phyloP scores from a whole-genome alignment of 2,113 vertebrate genomes.

The Esox niger region DNA sequence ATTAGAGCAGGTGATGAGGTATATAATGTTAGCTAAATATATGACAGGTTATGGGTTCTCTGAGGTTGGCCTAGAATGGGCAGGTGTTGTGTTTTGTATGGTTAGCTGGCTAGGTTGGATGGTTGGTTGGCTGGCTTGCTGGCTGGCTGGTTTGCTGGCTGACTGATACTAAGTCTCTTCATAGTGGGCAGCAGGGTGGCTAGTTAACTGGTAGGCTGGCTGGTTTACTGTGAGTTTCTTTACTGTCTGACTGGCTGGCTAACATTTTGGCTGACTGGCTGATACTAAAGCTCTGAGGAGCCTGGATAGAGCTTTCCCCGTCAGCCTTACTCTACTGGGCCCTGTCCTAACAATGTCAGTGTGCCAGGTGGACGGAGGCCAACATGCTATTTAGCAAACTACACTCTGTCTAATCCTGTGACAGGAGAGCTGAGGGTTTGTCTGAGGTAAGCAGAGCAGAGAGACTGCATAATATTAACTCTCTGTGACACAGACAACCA shows the following conservation, averaged over 20 bases:
- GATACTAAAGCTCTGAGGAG: slow-evolving; percentile 10
- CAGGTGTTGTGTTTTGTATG: no score
- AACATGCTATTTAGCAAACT: slow-evolving; percentile 43
- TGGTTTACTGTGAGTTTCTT: no score
- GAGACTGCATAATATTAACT: slow-evolving; percentile 10
- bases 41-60: no score
- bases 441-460: slow-evolving; percentile 33
- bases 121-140: no score
- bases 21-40: not conserved
- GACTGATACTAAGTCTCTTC: no score
- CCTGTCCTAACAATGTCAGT: slow-evolving; percentile 12
- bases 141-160: no score
- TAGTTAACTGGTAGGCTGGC: no score
- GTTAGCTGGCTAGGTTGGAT: no score
- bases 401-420: slow-evolving; percentile 47
- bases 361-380: slow-evolving; percentile 43
- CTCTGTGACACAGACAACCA: slow-evolving; percentile 4
- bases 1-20: not conserved
- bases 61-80: no score
- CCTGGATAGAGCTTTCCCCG: slow-evolving; percentile 20
- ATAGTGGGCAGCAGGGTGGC: no score
- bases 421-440: slow-evolving; percentile 26
- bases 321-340: slow-evolving; percentile 33
- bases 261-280: not conserved
- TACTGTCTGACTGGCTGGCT: not conserved